Base-by-base conservation (phyloP, 1,140 invertebrate species). In the Lordiphosa collinella region DNA sequence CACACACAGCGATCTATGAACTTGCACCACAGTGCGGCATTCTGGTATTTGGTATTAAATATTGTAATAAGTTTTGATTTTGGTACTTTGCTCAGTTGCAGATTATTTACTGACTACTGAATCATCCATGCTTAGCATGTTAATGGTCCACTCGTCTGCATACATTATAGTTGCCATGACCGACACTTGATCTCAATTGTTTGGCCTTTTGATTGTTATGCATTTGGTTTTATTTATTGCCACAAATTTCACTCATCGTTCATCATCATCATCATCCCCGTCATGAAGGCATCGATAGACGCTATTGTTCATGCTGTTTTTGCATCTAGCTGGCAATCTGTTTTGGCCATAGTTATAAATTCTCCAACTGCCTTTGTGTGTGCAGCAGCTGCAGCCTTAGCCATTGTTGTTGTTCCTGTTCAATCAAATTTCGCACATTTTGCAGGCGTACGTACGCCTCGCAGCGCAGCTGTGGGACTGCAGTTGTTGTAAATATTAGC, bases 311-410 rank as follows among this genome's bases (percentile, higher is more conserved):
- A 54, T 55, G 51, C 57, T 50, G 55, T 50, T 66, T 54, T 38
- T 59, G 59, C 59, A 63, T 58, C 38, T 32, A 43, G 25, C 51
- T 63, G 54, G 52, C 48, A 61, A 82, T 68, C 78, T 84, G 62
- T 60, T 75, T 61, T 75, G 53, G 52, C 57, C 67, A 58, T 64
- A 66, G 78, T 62, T 78, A 72, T 82, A 84, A 82, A 82, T 82
- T 82, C 62, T 36, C 57, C 53, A 65, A 44, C 57, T 73, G 66
- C 66, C 44, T 67, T 65, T 52, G 55, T 56, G 71, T 75, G 52
- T 74, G 52, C 55, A 60, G 31, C 50, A 35, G 47, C 36, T 63
- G 37, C 55, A 37, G 54, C 58, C 61, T 62, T 63, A 44, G 35
- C 41, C 46, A 61, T 74, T 56, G 47, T 38, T 55, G 59, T 60